Evolutionary conservation across 2,113 vertebrate genomes (phyloP), one percentile per base, ranked within the genome.

Genomic region (Micronycteris hirsuta): DNA sequence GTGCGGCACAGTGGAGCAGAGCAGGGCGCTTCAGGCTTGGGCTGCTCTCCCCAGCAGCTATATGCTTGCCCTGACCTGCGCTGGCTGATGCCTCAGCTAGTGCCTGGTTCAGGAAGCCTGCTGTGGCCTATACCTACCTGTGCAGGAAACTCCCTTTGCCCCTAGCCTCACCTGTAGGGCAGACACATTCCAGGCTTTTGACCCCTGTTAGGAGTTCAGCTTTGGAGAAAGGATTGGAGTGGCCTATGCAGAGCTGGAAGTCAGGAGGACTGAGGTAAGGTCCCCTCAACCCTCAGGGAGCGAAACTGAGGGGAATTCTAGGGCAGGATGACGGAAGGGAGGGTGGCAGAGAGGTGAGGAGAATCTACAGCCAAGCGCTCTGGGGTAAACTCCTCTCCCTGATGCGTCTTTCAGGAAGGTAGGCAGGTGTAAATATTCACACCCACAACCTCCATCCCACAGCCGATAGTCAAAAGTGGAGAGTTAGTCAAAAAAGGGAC

Each of bases 31-130:
- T 10, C 20, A 12, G 22, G 38, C 28, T 5, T 0, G 2, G 76
- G 82, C 26, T 82, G 89, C 54, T 93, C 49, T 87, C 68, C 26
- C 47, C 19, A 22, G 26, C 38, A 95, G 67, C 52, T 47, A 36
- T 33, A 54, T 89, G 26, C 96, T 78, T 96, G 97, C 70, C 89
- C 87, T 92, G 80, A 95, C 97, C 84, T 96, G 97, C 19, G 81
- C 43, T 58, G 71, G 73, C 43, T 95, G 96, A 93, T 95, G 93
- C 74, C 63, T 95, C 36, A 77, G 92, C 85, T 63, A 52, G 73
- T 70, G 91, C 87, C 96, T 43, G n/a, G n/a, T n/a, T 8, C 9
- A 4, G 71, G 61, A 94, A 94, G 41, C 96, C 94, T 97, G 94
- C 96, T 87, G 74, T 77, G 85, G 95, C 96, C 88, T 93, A 95